phyloP scores from a whole-genome alignment of 2,113 vertebrate genomes.

The Forbesichthys agassizii region DNA sequence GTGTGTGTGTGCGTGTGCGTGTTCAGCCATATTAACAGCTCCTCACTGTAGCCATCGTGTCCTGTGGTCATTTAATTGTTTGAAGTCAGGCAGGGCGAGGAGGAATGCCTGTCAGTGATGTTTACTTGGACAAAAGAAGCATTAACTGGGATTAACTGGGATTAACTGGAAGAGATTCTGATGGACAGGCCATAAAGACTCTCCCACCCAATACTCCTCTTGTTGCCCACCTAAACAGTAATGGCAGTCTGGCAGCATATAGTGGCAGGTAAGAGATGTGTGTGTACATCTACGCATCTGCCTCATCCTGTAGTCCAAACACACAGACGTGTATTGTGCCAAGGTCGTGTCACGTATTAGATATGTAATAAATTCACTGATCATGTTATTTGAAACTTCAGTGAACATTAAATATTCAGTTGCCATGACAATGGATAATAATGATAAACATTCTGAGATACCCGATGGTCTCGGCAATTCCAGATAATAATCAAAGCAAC shows the following conservation, averaged over 20 bases:
- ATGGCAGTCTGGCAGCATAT: neutral
- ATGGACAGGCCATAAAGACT: slow-evolving; percentile 47
- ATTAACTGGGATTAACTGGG: slow-evolving; percentile 68
- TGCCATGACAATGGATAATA: too few species aligned
- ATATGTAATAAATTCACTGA: too few species aligned
- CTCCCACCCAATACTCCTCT: neutral
- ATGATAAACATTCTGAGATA: too few species aligned
- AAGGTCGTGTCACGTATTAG: too few species aligned
- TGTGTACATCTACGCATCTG: too few species aligned
- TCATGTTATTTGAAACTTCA: too few species aligned
- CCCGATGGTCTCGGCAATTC: too few species aligned
- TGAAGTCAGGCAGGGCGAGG: slow-evolving; percentile 44
- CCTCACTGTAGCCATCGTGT: neutral
- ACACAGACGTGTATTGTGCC: too few species aligned
- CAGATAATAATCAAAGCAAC: neutral
- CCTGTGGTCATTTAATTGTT: slow-evolving; percentile 60
- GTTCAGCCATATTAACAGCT: neutral
- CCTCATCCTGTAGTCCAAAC: too few species aligned
- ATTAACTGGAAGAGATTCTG: slow-evolving; percentile 65
- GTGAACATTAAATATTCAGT: too few species aligned
- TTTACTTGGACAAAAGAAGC: slow-evolving; percentile 58
- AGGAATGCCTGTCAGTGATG: slow-evolving; percentile 31
- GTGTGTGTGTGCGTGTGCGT: neutral
- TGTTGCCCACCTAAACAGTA: neutral
- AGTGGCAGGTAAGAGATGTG: too few species aligned